A percentile compares a stretch with the other conserved stretches of the same genome.
Conservation (phyloP, 2,797 vertebrate genomes). For the Aeoliscus strigatus region DNA sequence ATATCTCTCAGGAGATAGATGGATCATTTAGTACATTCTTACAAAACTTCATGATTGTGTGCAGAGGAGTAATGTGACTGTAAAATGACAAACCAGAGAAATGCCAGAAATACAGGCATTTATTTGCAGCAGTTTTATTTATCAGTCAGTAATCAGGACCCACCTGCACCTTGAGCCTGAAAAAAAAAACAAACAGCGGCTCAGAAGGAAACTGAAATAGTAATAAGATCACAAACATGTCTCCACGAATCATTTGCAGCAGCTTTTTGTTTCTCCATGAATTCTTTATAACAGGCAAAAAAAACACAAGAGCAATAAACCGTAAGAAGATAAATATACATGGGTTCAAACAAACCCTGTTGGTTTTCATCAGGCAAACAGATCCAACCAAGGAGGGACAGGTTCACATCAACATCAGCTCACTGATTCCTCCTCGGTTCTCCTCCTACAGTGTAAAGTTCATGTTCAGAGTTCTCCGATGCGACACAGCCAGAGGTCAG, state of each 20-base stretch:
- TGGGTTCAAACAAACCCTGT: conserved; percentile 25
- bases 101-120: conserved; percentile 49
- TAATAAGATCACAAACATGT: conserved; percentile 38
- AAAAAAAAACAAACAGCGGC: conserved; percentile 6
- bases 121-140: conserved; percentile 52
- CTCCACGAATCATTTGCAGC: conserved; percentile 38
- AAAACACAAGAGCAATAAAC: conserved; percentile 40
- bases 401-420: conserved; percentile 24
- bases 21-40: too few relatives aligned
- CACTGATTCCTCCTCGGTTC: too few relatives aligned
- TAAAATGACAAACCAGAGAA: conserved; percentile 6
- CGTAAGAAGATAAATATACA: conserved; percentile 39
- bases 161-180: conserved; percentile 23
- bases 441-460: conserved; percentile 51
- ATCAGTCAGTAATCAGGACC: conserved; percentile 54
- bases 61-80: too few relatives aligned
- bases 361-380: conserved; percentile 12
- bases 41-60: too few relatives aligned
- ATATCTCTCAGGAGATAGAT: too few relatives aligned
- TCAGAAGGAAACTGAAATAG: conserved; percentile 27
- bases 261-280: conserved; percentile 32
- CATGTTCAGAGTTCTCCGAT: conserved; percentile 23
- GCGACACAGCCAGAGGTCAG: conserved; percentile 47
- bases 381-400: conserved; percentile 10
- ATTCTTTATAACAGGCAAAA: conserved; percentile 36